Evolutionary conservation across 2,797 vertebrate genomes (phyloP).

Genomic region (Hylomyscus alleni): DNA sequence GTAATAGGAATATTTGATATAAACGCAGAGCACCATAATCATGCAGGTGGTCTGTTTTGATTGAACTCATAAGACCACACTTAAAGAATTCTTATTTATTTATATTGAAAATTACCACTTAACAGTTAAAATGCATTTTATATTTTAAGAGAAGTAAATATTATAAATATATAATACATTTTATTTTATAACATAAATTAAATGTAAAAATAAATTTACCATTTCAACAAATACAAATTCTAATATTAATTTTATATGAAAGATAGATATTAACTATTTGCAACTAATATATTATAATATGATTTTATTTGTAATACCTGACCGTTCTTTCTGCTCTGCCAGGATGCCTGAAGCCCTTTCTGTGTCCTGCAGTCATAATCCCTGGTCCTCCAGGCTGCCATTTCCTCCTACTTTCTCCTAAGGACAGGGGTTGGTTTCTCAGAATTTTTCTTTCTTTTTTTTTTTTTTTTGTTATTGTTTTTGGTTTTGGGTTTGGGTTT

Average conservation of each 20-base stretch:
- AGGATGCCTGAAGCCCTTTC: neutral
- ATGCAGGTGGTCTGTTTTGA: neutral
- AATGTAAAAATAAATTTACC: neutral
- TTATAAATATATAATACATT: neutral
- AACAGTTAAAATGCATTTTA: neutral
- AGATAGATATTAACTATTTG: neutral
- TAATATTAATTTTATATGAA: neutral
- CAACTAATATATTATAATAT: no score
- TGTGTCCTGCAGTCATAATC: neutral
- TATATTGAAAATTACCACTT: neutral
- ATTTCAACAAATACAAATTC: neutral
- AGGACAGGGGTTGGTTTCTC: accelerated
- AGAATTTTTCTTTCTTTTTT: neutral
- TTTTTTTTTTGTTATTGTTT: no score
- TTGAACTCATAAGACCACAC: neutral
- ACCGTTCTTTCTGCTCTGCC: no score
- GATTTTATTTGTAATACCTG: neutral
- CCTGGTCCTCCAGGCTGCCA: accelerated
- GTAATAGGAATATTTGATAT: neutral
- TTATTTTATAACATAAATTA: neutral
- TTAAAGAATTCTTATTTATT: neutral
- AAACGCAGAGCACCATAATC: no score
- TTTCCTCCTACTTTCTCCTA: no score
- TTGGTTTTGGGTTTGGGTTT: no score
- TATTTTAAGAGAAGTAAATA: neutral